Base-by-base conservation (phyloP, 2,113 vertebrate genomes). In the Arenaria interpres region DNA sequence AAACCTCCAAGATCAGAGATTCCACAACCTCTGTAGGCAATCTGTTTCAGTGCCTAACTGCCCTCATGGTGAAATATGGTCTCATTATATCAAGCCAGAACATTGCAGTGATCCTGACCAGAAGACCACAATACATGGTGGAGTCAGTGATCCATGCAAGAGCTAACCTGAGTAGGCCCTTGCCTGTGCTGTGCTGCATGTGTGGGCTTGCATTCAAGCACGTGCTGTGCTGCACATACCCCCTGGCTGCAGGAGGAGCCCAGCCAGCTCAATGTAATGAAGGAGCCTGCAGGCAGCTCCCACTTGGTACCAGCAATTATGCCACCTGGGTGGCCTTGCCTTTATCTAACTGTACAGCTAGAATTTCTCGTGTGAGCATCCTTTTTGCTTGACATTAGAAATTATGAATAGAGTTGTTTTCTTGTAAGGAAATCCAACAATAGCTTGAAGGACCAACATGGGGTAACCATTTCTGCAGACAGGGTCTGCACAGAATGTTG, bases 51-150 rank as follows among this genome's bases (percentile, higher is more conserved):
- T 4, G 28, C 23, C 73, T 74, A 24, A 37, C 32, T 14, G 15
- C 30, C 12, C 79, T 80, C 27, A 30, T 1, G 10, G 25, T 56
- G 46, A 91, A 75, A 63, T 4, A 39, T 1, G 18, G 14, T 41
- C 50, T 71, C 15, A 9, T 30, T 4, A 27, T 8, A 27, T 14
- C 59, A 78, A 50, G 56, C 45, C 87, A 81, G 73, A 74, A 71
- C 41, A 37, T 2, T 12, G n/a, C 0, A n/a, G 60, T 12, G 41
- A 84, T 74, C 41, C 64, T 71, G 68, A 69, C 11, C 1, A 0
- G n/a, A 50, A 69, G 62, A 7, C 39, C 8, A 0, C 3, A 53
- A 16, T 11, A 27, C 35, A n/a, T 1, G 0, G 7, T 21, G 57
- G 13, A 77, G 41, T 13, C 16, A 22, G 25, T 1, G 43, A 78